Percentiles rank a stretch among this genome's conserved stretches.
These are phyloP conservation scores for Callorhinus ursinus DNA, from an alignment of 2,113 vertebrate genomes.

Conservation along the genomic window DNA sequence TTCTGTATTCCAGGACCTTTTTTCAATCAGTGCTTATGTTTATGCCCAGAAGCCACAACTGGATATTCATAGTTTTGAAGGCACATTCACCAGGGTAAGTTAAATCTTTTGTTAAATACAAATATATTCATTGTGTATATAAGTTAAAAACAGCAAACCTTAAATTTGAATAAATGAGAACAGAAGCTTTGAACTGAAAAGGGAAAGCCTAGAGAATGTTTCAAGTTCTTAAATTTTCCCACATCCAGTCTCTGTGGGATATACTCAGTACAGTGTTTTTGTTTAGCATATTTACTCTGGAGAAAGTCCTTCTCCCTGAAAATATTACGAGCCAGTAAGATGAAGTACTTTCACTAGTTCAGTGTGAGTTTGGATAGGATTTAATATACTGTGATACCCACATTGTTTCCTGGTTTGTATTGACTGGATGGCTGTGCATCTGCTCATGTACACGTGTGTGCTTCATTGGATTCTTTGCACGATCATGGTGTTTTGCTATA, in stretches of 20 bases:
- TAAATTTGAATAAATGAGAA: background rate
- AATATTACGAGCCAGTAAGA: background rate
- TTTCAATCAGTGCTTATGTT: conserved; percentile 95
- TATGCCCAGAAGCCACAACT: conserved; percentile 96
- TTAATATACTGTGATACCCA: background rate
- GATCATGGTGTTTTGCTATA: background rate
- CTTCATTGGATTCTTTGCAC: background rate
- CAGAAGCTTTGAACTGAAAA: background rate
- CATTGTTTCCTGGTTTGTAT: background rate
- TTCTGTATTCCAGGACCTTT: conserved; percentile 91
- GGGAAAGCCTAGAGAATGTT: background rate
- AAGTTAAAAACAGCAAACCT: background rate
- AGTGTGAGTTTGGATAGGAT: background rate
- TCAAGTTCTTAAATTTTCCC: background rate
- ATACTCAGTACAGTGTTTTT: background rate
- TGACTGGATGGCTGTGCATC: background rate
- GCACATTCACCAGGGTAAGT: conserved; percentile 97
- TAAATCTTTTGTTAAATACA: background rate
- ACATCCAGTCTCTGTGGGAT: background rate
- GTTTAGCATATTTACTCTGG: background rate
- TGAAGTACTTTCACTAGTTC: background rate
- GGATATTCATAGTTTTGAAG: conserved; percentile 99
- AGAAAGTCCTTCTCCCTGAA: background rate
- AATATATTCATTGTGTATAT: background rate
- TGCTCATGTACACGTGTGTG: fast-evolving